Evolutionary conservation across 2,113 vertebrate genomes (phyloP), one percentile per base, ranked within the genome.

Genomic region (Herpetotheres cachinnans): DNA sequence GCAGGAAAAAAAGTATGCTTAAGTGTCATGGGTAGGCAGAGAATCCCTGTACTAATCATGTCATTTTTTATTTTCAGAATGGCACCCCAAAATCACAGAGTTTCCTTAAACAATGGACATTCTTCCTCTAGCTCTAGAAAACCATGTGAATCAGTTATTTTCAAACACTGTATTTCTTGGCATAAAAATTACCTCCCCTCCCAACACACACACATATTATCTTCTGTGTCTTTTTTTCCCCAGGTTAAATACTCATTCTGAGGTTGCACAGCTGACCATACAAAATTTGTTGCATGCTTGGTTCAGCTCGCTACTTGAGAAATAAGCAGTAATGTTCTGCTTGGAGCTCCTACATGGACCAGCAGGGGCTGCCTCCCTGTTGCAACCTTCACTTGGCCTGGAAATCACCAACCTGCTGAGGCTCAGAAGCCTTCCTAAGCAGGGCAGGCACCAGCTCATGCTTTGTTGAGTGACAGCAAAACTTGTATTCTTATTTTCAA

Each of bases 181-280:
- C 5, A 6, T 82, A 46, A 73, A 77, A 92, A 71, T 83, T 59
- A 38, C 25, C 38, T 89, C 10, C 9, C 18, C 32, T 62, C 18
- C 24, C 26, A 83, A 46, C 8, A 62, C 19, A 46, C 16, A 29
- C 2, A 67, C 3, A 10, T 12, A 30, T 65, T 73, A 34, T 74
- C 9, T 62, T 52, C 24, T 70, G 18, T 0, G 0, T 34, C 10
- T 11, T 66, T 76, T n/a, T 44, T 13, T 4, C 22, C 7, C 11
- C 6, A 17, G 62, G 55, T 92, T 90, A 85, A 83, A 82, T 90
- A 32, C 6, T 80, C 26, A 12, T 36, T 92, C 16, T 91, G 65
- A 71, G 38, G 30, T 25, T 55, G 18, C 16, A 52, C 44, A 76
- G 54, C 26, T 88, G 79, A 80, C 34, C 29, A 24, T 42, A 17